Percentiles rank a stretch among this genome's conserved stretches.
These are phyloP conservation scores for Acanthornis magna DNA, from an alignment of 2,797 vertebrate species.

Conservation along the genomic window DNA sequence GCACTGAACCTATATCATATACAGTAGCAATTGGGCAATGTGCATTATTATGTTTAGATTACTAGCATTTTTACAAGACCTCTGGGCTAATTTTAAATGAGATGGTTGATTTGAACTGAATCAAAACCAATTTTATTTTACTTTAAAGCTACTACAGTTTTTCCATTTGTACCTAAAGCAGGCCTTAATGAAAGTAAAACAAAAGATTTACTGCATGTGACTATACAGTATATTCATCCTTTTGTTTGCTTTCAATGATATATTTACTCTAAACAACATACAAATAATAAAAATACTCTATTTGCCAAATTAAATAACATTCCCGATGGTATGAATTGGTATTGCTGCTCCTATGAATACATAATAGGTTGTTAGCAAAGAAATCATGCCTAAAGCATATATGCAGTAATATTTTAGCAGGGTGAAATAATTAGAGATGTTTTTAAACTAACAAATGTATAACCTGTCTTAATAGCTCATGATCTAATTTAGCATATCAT, in stretches of 20 bases:
- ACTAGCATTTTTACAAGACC: conserved; percentile 81
- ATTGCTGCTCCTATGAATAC: conserved; percentile 64
- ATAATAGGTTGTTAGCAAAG: conserved; percentile 61
- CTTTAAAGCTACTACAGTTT: conserved; percentile 62
- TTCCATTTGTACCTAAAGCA: conserved; percentile 45
- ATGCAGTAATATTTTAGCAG: conserved; percentile 62
- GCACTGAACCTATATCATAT: conserved; percentile 84
- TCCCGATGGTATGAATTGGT: conserved; percentile 55
- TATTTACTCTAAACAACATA: conserved; percentile 55
- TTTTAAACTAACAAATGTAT: conserved; percentile 68
- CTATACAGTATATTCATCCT: neutral
- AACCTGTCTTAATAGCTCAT: conserved; percentile 67
- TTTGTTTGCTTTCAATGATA: conserved; percentile 36
- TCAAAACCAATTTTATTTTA: conserved; percentile 76
- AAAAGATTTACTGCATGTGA: conserved; percentile 38
- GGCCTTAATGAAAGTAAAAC: conserved; percentile 44
- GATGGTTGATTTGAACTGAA: conserved; percentile 86
- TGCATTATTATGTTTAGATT: conserved; percentile 83
- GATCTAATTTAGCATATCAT: conserved; percentile 65
- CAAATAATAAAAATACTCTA: conserved; percentile 56
- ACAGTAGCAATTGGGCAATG: conserved; percentile 87
- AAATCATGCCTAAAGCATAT: conserved; percentile 56
- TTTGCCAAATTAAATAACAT: conserved; percentile 69
- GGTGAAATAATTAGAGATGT: conserved; percentile 69
- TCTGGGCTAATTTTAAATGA: conserved; percentile 89